phyloP scores from a whole-genome alignment of 2,888 invertebrate species.

The Unio delphinus region DNA sequence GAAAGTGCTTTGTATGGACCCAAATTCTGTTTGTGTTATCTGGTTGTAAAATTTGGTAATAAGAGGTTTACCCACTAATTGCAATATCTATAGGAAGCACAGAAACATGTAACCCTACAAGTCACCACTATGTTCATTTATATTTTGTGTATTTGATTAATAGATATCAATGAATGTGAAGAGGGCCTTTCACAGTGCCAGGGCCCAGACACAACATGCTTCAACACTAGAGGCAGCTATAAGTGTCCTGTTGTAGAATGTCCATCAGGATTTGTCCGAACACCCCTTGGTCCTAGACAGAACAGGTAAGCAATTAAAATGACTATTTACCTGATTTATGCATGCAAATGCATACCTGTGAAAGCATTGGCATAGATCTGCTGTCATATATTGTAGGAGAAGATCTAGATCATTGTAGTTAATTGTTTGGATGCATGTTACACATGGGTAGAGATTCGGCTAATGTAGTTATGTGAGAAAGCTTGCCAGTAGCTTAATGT shows the following conservation, averaged over 20 bases:
- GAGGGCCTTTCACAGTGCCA: conserved; percentile 65
- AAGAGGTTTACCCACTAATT: too few species aligned
- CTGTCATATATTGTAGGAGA: too few species aligned
- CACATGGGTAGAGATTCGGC: too few species aligned
- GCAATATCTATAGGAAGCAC: too few species aligned
- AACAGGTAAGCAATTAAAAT: conserved; percentile 50
- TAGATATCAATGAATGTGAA: conserved; percentile 84
- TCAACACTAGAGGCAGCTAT: conserved; percentile 90
- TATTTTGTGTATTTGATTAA: conserved; percentile 4
- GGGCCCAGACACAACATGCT: conserved; percentile 81
- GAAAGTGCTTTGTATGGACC: too few species aligned
- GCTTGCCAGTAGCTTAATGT: too few species aligned
- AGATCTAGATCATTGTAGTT: too few species aligned
- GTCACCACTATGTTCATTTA: not conserved
- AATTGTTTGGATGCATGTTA: too few species aligned
- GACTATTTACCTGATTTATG: not conserved
- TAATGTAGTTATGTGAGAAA: too few species aligned
- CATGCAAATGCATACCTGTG: not conserved
- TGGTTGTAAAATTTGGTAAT: too few species aligned
- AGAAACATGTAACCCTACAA: not conserved
- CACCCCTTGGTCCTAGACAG: conserved; percentile 50
- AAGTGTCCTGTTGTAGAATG: conserved; percentile 90
- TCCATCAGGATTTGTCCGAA: conserved; percentile 83
- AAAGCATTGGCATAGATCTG: too few species aligned
- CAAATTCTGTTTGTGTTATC: too few species aligned